Conservation (phyloP, 2,888 invertebrate genomes). For the Boloria euphrosyne region DNA sequence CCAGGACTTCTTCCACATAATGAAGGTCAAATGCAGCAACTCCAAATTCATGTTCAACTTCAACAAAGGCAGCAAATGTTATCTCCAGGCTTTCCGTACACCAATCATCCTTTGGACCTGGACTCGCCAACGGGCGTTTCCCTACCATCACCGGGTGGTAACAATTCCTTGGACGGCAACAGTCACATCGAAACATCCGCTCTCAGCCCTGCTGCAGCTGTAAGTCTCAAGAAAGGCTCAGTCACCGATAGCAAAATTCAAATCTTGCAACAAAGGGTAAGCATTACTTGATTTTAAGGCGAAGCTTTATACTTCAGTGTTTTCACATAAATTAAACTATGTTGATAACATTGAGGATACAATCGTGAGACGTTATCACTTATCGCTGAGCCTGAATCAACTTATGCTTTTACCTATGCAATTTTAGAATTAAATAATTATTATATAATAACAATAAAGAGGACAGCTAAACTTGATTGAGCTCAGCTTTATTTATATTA, state of each 20-base stretch:
- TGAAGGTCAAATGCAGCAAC: conserved; percentile 84
- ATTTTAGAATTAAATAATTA: conserved; percentile 42
- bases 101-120: conserved; percentile 86
- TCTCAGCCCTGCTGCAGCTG: conserved; percentile 86
- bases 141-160: conserved; percentile 90
- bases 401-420: conserved; percentile 78
- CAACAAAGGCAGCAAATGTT: conserved; percentile 85
- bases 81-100: conserved; percentile 84
- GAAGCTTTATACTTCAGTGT: conserved; percentile 75
- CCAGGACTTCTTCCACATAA: conserved; percentile 79
- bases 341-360: conserved; percentile 62
- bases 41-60: conserved; percentile 87
- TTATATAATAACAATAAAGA: conserved; percentile 48
- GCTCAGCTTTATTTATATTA: conserved; percentile 58
- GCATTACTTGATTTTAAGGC: conserved; percentile 84
- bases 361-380: conserved; percentile 52
- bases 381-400: conserved; percentile 80
- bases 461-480: conserved; percentile 55
- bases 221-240: conserved; percentile 85
- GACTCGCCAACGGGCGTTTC: conserved; percentile 89
- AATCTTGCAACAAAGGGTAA: conserved; percentile 94
- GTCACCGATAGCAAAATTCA: conserved; percentile 83
- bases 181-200: conserved; percentile 82
- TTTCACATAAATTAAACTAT: conserved; percentile 47
- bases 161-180: conserved; percentile 86